Evolutionary conservation across 35 echinoderm and acorn worm species (phyloP), one percentile per base, ranked within the genome.

Genomic region (Nesometra sesokonis): DNA sequence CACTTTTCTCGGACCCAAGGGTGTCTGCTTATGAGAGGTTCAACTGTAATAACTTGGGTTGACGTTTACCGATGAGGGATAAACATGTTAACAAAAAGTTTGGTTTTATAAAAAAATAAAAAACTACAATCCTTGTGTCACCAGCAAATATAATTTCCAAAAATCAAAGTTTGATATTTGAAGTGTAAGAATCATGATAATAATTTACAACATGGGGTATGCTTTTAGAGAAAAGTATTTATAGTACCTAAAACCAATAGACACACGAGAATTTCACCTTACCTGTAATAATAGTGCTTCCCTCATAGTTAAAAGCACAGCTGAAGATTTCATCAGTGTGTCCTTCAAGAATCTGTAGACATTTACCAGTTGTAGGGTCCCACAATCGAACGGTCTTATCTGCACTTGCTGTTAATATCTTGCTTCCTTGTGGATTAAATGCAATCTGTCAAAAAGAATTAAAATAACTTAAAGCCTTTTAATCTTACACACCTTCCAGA

Each of bases 241-340:
- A 21, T 32, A 88, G 13, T 34, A 84, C 5, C 9, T 82, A 35
- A 23, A 80, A 11, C 11, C 32, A 33, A 31, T 15, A 39, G 5
- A 5, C 23, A 30, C 32, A 33, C n/a, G 3, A 31, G 29, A 2
- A 82, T 13, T 35, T 82, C 38, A 0, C 3, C 76, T 67, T 86
- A 98, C 95, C 95, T 98, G 95, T 98, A 30, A 98, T 98, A 57
- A 98, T 91, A 29, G 90, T 98, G 47, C 89, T 91, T 8, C 95
- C 95, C 87, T 98, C 92, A 77, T 98, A 98, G 77, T 98, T 98
- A 85, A 93, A 98, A 32, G 95, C 93, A 47, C 95, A 98, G 81
- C 95, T 98, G 81, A 98, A 98, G 32, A 98, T 98, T 80, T 98
- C 95, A 76, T 98, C 95, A 0, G 95, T 98, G 52, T 98, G 95